phyloP scores from a whole-genome alignment of 2,797 vertebrate species.

The Hypotaenidia philippensis region DNA sequence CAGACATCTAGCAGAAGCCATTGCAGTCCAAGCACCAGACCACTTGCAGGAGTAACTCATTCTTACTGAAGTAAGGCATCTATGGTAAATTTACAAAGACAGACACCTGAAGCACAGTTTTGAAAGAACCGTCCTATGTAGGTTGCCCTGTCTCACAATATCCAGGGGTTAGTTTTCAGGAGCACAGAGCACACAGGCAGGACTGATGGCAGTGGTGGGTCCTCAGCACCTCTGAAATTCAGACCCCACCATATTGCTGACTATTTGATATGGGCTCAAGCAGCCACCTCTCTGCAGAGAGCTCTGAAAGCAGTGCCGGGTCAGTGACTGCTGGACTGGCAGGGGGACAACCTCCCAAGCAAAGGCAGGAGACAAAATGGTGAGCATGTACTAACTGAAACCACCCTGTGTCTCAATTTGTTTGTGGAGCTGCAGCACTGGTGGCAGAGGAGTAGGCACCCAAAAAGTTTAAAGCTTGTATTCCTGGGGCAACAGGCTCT shows the following conservation, averaged over 20 bases:
- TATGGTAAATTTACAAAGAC: not conserved
- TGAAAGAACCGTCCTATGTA: not conserved
- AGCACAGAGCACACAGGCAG: not conserved
- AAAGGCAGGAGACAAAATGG: not conserved
- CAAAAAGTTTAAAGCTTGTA: not conserved
- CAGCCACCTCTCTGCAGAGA: not conserved
- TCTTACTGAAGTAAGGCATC: not conserved
- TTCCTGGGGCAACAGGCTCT: not conserved
- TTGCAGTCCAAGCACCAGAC: not conserved
- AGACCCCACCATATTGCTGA: not conserved
- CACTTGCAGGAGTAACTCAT: not conserved
- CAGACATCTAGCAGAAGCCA: not conserved
- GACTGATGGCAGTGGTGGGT: not conserved
- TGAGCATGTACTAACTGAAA: not conserved
- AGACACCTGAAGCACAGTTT: not conserved
- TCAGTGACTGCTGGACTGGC: fast-evolving
- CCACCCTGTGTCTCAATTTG: not conserved
- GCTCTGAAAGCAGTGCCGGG: not conserved
- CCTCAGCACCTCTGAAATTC: not conserved
- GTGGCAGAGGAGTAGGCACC: not conserved
- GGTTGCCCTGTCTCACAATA: not conserved
- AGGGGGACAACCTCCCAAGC: not conserved
- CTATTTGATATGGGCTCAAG: fast-evolving
- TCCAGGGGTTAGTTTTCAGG: not conserved
- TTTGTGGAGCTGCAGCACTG: not conserved